These are phyloP conservation scores for Tribolium castaneum DNA, from an alignment of 1,140 invertebrate genomes.

Conservation along the genomic window DNA sequence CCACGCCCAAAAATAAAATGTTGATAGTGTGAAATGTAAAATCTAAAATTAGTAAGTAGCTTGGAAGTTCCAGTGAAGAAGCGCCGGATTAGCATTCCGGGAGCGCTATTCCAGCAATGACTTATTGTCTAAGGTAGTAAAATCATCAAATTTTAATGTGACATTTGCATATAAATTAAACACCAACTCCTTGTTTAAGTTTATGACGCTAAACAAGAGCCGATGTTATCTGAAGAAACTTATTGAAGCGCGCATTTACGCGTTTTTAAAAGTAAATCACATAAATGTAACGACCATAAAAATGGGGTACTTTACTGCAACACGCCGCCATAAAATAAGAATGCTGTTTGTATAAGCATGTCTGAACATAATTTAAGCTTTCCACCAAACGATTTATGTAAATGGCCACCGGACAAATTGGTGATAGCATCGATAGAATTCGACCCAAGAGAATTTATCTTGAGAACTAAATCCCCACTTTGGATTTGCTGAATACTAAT, in stretches of 20 bases:
- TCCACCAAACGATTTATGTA: slow-evolving; percentile 42
- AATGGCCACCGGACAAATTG: slow-evolving; percentile 48
- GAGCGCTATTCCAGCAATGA: slow-evolving; percentile 17
- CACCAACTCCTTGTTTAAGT: slow-evolving; percentile 5
- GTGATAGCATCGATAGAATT: slow-evolving; percentile 49
- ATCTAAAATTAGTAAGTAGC: neutral
- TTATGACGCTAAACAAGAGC: neutral
- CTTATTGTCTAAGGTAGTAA: slow-evolving; percentile 42
- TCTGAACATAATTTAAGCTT: slow-evolving; percentile 41
- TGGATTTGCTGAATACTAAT: slow-evolving; percentile 49
- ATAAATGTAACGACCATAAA: slow-evolving; percentile 1
- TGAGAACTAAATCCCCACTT: slow-evolving; percentile 48
- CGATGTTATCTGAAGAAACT: neutral
- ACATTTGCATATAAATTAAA: slow-evolving; percentile 49
- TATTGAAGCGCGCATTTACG: slow-evolving; percentile 4
- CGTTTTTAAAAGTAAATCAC: slow-evolving; percentile 22
- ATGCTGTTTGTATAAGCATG: slow-evolving; percentile 33
- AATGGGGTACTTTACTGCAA: neutral
- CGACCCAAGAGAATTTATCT: slow-evolving; percentile 48
- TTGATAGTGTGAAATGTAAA: no score
- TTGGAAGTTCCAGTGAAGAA: neutral
- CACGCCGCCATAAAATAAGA: slow-evolving; percentile 4
- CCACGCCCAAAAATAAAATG: no score
- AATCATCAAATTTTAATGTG: slow-evolving; percentile 47
- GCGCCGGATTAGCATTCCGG: slow-evolving; percentile 29